Percentiles rank a stretch among this genome's conserved stretches.
Conservation (phyloP, 2,888 invertebrate species). For the Lamellibrachia satsuma region DNA sequence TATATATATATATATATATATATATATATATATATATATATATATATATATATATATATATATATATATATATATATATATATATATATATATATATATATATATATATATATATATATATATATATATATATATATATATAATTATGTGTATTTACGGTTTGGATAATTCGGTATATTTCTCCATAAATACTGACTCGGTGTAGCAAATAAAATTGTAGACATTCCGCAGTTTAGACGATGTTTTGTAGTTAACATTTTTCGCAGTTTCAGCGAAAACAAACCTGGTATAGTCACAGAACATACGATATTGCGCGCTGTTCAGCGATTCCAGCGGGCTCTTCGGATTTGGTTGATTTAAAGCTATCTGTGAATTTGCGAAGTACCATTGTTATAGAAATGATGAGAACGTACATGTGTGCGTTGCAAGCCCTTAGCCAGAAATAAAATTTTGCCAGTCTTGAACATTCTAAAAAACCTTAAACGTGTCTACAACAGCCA, state of each 20-base stretch:
- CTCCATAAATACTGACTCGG: not conserved
- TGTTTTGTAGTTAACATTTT: not conserved
- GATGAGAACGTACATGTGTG: not conserved
- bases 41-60: not conserved
- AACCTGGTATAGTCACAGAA: too few relatives aligned
- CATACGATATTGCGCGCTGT: too few relatives aligned
- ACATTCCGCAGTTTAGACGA: not conserved
- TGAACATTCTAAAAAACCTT: too few relatives aligned
- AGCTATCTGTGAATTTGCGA: too few relatives aligned
- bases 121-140: too few relatives aligned
- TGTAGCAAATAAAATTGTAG: not conserved
- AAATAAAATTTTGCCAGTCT: too few relatives aligned
- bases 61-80: slow-evolving; percentile 7
- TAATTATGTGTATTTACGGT: not conserved
- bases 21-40: not conserved
- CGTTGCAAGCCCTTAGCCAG: not conserved
- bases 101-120: not conserved
- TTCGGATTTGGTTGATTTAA: too few relatives aligned
- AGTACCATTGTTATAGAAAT: not conserved
- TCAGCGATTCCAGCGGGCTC: too few relatives aligned
- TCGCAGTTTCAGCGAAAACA: not conserved
- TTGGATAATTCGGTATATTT: not conserved
- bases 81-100: not conserved
- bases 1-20: not conserved
- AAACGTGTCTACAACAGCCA: too few relatives aligned